These are phyloP conservation scores for Piliocolobus tephrosceles DNA, from an alignment of 2,113 vertebrate genomes.

Conservation along the genomic window DNA sequence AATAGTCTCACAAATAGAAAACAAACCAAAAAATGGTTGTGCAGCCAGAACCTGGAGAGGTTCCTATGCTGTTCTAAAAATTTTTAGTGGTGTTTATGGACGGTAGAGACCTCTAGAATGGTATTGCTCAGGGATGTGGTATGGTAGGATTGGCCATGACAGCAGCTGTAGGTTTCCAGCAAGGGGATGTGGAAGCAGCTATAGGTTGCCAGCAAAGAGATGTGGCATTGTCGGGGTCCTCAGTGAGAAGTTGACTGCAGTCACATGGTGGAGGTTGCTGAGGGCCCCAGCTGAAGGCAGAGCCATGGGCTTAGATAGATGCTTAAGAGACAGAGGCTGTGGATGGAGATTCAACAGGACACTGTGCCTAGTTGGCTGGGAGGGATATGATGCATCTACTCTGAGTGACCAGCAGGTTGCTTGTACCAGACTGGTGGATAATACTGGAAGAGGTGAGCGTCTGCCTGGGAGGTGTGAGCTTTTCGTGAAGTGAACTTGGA, in stretches of 20 bases:
- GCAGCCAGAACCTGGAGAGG: not conserved
- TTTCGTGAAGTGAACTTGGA: not conserved
- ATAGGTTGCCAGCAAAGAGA: too few relatives aligned
- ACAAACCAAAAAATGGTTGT: not conserved
- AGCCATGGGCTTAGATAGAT: not conserved
- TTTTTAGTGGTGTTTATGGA: not conserved
- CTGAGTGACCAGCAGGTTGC: not conserved
- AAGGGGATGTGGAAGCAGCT: not conserved
- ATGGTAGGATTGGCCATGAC: not conserved
- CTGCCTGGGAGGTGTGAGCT: not conserved
- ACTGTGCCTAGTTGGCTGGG: not conserved
- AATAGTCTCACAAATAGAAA: not conserved
- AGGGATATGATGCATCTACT: rapidly evolving
- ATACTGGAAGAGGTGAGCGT: too few relatives aligned
- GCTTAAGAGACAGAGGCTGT: not conserved
- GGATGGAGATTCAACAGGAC: not conserved
- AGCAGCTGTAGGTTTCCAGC: not conserved
- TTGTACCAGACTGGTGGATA: not conserved
- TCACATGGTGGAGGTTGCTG: too few relatives aligned
- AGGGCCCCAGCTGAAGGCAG: not conserved
- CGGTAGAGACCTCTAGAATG: rapidly evolving
- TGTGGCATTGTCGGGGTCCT: too few relatives aligned
- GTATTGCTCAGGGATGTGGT: not conserved
- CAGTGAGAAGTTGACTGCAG: too few relatives aligned
- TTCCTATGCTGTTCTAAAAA: not conserved